Conservation (phyloP, 2,888 invertebrate genomes). For the Erynnis tages region DNA sequence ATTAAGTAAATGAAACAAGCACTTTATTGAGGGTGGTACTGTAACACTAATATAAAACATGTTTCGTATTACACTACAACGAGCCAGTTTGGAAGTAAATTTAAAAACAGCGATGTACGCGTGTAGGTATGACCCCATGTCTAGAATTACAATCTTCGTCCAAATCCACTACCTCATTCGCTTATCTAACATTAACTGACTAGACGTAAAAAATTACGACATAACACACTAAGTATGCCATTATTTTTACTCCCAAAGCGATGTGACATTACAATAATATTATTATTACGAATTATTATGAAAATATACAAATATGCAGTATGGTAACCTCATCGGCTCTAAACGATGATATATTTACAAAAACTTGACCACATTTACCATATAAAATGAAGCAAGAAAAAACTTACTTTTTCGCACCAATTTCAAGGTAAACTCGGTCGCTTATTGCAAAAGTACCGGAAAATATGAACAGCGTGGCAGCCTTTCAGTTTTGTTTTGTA, state of each 20-base stretch:
- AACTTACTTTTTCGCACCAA: slow-evolving; percentile 43
- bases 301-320: slow-evolving; percentile 73
- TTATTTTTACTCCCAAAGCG: slow-evolving; percentile 61
- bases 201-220: slow-evolving; percentile 68
- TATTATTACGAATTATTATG: slow-evolving; percentile 50
- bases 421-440: slow-evolving; percentile 19
- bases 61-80: neutral
- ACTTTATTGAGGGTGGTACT: neutral
- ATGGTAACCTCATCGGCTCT: slow-evolving; percentile 58
- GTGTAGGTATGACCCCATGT: slow-evolving; percentile 13
- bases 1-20: slow-evolving; percentile 6
- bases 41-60: neutral
- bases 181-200: slow-evolving; percentile 66
- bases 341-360: slow-evolving; percentile 62
- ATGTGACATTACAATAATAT: slow-evolving; percentile 43
- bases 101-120: slow-evolving; percentile 5
- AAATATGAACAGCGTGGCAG: neutral
- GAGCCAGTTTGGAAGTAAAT: slow-evolving; percentile 32
- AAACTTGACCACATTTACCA: slow-evolving; percentile 27
- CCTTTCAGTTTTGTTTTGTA: slow-evolving; percentile 1
- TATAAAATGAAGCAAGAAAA: slow-evolving; percentile 37
- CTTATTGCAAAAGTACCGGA: slow-evolving; percentile 7
- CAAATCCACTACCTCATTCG: slow-evolving; percentile 47
- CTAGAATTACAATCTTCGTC: slow-evolving; percentile 43
- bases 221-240: slow-evolving; percentile 47